A percentile compares a stretch with the other conserved stretches of the same genome.
These are phyloP conservation scores for Sthenelais limicola DNA, from an alignment of 2,888 invertebrate species.

Conservation along the genomic window DNA sequence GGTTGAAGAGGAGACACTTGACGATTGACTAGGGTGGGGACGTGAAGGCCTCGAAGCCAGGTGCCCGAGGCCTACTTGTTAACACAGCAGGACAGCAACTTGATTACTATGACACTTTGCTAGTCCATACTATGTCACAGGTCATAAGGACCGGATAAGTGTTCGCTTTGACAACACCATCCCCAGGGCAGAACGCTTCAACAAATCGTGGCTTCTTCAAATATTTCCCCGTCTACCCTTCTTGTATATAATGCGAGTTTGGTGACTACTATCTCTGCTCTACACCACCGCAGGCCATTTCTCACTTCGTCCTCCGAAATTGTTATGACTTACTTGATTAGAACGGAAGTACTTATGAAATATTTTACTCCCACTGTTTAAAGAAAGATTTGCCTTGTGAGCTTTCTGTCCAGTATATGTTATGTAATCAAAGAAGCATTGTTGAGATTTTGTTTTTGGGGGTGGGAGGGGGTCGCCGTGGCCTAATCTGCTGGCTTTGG, in stretches of 20 bases:
- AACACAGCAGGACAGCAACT: conserved; percentile 11
- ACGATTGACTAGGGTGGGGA: conserved; percentile 2
- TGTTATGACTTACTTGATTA: no score
- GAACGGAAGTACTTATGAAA: no score
- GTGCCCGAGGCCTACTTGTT: conserved; percentile 10
- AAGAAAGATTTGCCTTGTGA: no score
- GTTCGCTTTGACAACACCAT: conserved; percentile 20
- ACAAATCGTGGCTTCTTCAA: conserved; percentile 36
- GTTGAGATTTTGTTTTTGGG: no score
- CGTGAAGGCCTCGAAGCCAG: conserved; percentile 6
- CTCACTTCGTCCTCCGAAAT: no score
- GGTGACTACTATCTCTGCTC: no score
- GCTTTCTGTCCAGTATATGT: no score
- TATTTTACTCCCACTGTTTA: no score
- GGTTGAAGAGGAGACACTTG: background rate
- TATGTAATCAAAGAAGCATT: no score
- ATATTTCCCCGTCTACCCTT: background rate
- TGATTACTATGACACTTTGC: conserved; percentile 1
- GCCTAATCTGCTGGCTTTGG: no score
- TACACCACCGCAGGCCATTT: no score
- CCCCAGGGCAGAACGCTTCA: conserved; percentile 5
- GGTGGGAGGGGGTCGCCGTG: no score
- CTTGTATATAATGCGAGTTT: background rate
- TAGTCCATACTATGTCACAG: conserved; percentile 16
- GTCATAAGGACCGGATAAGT: conserved; percentile 35